These are phyloP conservation scores for Smutsia temminckii DNA, from an alignment of 2,797 vertebrate species.

Conservation along the genomic window DNA sequence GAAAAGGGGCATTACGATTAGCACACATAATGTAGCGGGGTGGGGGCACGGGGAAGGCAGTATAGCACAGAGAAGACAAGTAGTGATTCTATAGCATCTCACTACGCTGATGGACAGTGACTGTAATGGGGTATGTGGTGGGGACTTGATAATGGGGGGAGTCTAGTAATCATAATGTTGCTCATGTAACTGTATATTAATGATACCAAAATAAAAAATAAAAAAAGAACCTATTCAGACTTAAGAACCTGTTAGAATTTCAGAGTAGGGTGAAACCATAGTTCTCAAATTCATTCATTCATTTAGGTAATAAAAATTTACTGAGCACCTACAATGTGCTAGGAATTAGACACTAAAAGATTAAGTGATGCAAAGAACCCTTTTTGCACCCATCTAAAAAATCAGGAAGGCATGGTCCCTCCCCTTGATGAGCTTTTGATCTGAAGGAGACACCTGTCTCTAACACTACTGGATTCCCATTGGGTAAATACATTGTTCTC, in stretches of 20 bases:
- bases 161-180: no score
- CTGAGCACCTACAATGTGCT: background rate
- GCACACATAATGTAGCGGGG: no score
- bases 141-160: no score
- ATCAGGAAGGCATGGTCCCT: background rate
- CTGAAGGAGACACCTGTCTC: background rate
- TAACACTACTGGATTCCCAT: background rate
- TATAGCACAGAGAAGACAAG: no score
- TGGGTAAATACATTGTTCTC: background rate
- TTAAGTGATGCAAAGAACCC: background rate
- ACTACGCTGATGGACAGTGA: no score
- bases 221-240: no score
- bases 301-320: background rate
- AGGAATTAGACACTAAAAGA: conserved; percentile 9
- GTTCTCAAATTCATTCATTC: background rate
- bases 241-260: background rate
- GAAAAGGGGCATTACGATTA: no score
- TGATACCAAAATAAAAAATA: no score
- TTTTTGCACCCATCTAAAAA: background rate
- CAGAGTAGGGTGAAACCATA: background rate
- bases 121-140: no score
- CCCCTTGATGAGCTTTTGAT: background rate
- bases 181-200: no score
- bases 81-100: no score
- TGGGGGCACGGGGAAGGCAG: no score